Evolutionary conservation across 2,888 invertebrate species (phyloP).

Genomic region (Hypomecis punctinalis): DNA sequence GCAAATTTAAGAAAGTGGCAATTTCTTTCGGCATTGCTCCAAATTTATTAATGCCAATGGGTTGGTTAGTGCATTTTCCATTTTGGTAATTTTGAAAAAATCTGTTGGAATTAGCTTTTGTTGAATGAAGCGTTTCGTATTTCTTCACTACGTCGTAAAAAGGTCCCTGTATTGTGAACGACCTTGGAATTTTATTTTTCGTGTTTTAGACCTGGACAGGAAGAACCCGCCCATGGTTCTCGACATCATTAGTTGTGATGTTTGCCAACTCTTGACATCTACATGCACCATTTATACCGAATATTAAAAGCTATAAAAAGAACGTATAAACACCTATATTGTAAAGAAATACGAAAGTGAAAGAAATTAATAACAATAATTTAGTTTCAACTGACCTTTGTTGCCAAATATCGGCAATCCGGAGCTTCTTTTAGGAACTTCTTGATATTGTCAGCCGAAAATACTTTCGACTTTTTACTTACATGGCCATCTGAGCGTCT

Average conservation of each 20-base stretch:
- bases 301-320: slow-evolving; percentile 36
- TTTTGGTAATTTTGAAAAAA: slow-evolving; percentile 38
- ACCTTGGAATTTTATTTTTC: slow-evolving; percentile 35
- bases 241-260: slow-evolving; percentile 31
- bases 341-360: neutral
- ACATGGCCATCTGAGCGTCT: slow-evolving; percentile 28
- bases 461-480: slow-evolving; percentile 37
- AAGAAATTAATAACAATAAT: neutral
- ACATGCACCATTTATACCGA: slow-evolving; percentile 39
- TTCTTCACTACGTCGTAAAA: slow-evolving; percentile 32
- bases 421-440: slow-evolving; percentile 40
- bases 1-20: no score
- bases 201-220: slow-evolving; percentile 27
- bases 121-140: slow-evolving; percentile 29
- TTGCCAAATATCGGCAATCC: slow-evolving; percentile 32
- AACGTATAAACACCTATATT: neutral
- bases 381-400: slow-evolving; percentile 25
- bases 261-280: slow-evolving; percentile 21
- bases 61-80: slow-evolving; percentile 38
- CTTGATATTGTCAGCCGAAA: slow-evolving; percentile 32
- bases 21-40: slow-evolving; percentile 40
- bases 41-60: slow-evolving; percentile 38
- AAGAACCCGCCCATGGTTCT: slow-evolving; percentile 32
- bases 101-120: slow-evolving; percentile 32
- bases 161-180: slow-evolving; percentile 24